Evolutionary conservation across 1,140 invertebrate species (phyloP).

Genomic region (Rhagoletis zephyria): DNA sequence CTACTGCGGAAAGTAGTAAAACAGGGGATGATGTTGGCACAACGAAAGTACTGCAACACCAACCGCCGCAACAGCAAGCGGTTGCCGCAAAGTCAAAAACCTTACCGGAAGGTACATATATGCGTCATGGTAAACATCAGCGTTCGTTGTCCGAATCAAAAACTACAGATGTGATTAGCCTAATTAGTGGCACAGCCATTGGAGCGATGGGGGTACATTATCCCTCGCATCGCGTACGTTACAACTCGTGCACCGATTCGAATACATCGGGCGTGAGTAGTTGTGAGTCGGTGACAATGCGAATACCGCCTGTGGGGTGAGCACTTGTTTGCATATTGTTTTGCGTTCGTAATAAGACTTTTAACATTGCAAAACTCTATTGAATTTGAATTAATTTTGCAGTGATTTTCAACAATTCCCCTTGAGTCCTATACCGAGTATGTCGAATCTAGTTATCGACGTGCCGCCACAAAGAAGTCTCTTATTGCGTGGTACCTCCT

Average conservation of each 20-base stretch:
- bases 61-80: background rate
- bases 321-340: conserved; percentile 22
- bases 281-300: conserved; percentile 80
- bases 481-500: conserved; percentile 65
- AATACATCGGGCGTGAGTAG: conserved; percentile 86
- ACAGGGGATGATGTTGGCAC: conserved; percentile 59
- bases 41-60: background rate
- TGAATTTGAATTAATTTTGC: conserved; percentile 61
- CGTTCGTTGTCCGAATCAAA: conserved; percentile 79
- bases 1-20: conserved; percentile 62
- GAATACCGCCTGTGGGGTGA: conserved; percentile 62
- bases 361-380: conserved; percentile 27
- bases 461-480: conserved; percentile 61
- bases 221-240: conserved; percentile 66
- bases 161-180: conserved; percentile 74
- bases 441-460: conserved; percentile 77
- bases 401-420: conserved; percentile 80
- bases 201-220: conserved; percentile 39
- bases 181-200: conserved; percentile 57
- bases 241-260: conserved; percentile 79
- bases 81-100: conserved; percentile 66
- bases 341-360: background rate
- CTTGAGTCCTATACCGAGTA: conserved; percentile 87
- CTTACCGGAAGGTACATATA: conserved; percentile 65
- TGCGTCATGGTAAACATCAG: conserved; percentile 74